phyloP scores from a whole-genome alignment of 2,888 invertebrate genomes.

The Aleiodes testaceus region DNA sequence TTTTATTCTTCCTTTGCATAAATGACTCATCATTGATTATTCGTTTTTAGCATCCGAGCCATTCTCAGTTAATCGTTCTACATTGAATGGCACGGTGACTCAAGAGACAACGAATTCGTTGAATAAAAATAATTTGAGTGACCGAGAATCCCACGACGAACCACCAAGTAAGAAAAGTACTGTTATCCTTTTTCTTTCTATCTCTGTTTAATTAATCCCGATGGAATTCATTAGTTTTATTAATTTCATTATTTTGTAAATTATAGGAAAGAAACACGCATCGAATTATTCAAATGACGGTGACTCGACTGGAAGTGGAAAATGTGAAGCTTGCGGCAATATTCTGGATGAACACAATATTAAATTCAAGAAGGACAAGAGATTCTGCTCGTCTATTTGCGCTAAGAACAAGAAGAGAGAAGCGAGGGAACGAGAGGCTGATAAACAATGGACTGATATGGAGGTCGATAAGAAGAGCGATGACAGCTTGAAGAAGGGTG shows the following conservation, averaged over 20 bases:
- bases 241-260: conserved; percentile 29
- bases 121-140: conserved; percentile 69
- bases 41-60: conserved; percentile 81
- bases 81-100: conserved; percentile 72
- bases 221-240: conserved; percentile 16
- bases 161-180: conserved; percentile 81
- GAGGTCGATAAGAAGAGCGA: conserved; percentile 66
- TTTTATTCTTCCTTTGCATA: conserved; percentile 10
- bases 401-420: conserved; percentile 75
- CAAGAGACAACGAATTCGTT: conserved; percentile 63
- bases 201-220: conserved; percentile 37
- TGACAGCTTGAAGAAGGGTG: conserved; percentile 63
- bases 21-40: conserved; percentile 3
- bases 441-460: conserved; percentile 69
- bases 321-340: conserved; percentile 86
- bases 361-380: conserved; percentile 82
- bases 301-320: conserved; percentile 73
- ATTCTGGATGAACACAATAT: conserved; percentile 70
- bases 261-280: conserved; percentile 72
- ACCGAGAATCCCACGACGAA: conserved; percentile 80
- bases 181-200: conserved; percentile 33
- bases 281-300: conserved; percentile 64
- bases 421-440: conserved; percentile 61
- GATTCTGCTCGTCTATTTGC: conserved; percentile 85
- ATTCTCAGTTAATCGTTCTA: conserved; percentile 83